These are phyloP conservation scores for Takifugu flavidus DNA, from an alignment of 2,113 vertebrate genomes.

Conservation along the genomic window DNA sequence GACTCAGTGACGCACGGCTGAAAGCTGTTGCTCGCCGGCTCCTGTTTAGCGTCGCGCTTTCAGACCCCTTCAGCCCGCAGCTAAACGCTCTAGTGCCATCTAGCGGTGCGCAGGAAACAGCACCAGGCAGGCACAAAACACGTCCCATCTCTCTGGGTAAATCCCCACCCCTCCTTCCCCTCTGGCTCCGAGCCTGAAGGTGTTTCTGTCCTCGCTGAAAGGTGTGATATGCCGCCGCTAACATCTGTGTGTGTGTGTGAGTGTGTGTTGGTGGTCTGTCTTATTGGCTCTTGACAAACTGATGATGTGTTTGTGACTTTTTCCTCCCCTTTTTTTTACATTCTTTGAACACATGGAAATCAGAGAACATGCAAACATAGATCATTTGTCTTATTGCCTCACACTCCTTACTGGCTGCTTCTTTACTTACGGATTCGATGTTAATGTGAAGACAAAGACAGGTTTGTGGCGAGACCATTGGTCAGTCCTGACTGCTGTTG, in stretches of 20 bases:
- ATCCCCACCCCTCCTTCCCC: not conserved
- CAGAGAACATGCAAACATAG: not conserved
- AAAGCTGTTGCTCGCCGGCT: not conserved
- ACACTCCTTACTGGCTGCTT: not conserved
- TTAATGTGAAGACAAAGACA: conserved; percentile 2
- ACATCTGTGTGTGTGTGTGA: not conserved
- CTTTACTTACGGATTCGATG: conserved; percentile 22
- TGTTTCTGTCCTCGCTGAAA: not conserved
- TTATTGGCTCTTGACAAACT: conserved; percentile 23
- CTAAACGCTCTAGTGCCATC: conserved; percentile 62
- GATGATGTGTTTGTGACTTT: conserved; percentile 9
- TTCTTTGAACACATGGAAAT: conserved; percentile 7
- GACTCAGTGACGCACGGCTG: no score
- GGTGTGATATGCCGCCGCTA: conserved; percentile 4
- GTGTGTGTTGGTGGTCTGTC: not conserved
- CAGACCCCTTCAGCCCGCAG: not conserved
- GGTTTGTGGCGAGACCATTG: conserved; percentile 22
- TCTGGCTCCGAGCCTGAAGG: not conserved
- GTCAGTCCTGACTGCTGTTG: conserved; percentile 21
- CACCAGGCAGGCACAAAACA: conserved; percentile 1
- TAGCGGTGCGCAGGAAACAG: conserved; percentile 40
- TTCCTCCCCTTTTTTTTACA: not conserved
- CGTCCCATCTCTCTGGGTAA: not conserved
- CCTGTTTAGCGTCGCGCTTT: not conserved
- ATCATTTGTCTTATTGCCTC: no score